Evolutionary conservation across 2,797 vertebrate genomes (phyloP).

Genomic region (Hybognathus amarus): DNA sequence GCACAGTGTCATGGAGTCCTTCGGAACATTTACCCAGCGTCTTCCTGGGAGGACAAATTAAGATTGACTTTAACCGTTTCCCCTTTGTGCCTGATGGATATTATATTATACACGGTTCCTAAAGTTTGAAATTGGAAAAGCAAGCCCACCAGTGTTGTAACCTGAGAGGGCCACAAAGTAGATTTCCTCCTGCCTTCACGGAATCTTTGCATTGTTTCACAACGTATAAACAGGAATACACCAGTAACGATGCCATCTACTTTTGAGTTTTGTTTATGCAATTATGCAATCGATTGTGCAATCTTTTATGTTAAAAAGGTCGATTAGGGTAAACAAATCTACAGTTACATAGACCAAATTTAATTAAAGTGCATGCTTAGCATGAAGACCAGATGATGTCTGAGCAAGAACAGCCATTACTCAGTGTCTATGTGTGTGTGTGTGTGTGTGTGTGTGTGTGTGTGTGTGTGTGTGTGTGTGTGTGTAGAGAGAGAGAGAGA

Average conservation of each 20-base stretch:
- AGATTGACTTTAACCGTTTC: slow-evolving; percentile 67
- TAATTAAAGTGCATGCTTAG: slow-evolving; percentile 2
- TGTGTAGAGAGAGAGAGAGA: no score
- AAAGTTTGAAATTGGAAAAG: slow-evolving; percentile 58
- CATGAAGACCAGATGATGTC: slow-evolving; percentile 27
- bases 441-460: not conserved
- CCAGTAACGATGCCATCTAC: not conserved
- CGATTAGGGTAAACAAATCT: slow-evolving; percentile 18
- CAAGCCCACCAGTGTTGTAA: slow-evolving; percentile 62
- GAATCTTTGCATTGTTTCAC: slow-evolving; percentile 25
- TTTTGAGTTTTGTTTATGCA: not conserved
- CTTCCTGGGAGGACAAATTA: slow-evolving; percentile 69
- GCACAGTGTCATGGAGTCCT: slow-evolving; percentile 56
- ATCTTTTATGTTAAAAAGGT: slow-evolving; percentile 13
- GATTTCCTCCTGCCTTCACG: slow-evolving; percentile 1
- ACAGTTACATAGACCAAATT: slow-evolving; percentile 28
- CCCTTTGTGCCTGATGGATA: slow-evolving; percentile 64
- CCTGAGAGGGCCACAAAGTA: slow-evolving; percentile 46
- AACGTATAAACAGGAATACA: not conserved
- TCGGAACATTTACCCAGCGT: slow-evolving; percentile 59
- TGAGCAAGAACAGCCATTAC: slow-evolving; percentile 2
- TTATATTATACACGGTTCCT: slow-evolving; percentile 63
- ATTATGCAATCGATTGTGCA: not conserved
- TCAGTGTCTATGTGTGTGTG: not conserved
- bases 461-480: no score